A percentile compares a stretch with the other conserved stretches of the same genome.
These are phyloP conservation scores for Vimba vimba DNA, from an alignment of 2,113 vertebrate species.

Conservation along the genomic window DNA sequence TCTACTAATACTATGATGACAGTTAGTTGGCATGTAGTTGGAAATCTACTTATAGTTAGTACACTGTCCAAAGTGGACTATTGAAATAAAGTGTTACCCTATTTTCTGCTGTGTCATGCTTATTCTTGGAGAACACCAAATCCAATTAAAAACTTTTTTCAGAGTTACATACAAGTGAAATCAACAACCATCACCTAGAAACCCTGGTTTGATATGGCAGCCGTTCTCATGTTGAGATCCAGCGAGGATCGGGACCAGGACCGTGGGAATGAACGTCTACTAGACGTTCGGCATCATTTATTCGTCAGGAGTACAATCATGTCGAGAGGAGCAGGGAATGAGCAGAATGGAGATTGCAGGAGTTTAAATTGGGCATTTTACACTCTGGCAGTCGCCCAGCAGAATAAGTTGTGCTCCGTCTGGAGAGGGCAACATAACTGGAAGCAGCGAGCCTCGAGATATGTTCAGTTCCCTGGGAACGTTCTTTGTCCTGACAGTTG, in stretches of 20 bases:
- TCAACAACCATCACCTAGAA: not conserved
- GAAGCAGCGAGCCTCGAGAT: slow-evolving; percentile 63
- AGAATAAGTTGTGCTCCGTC: slow-evolving; percentile 70
- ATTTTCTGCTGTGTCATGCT: not conserved
- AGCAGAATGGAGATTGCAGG: slow-evolving; percentile 68
- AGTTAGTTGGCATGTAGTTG: too few species aligned
- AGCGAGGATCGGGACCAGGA: slow-evolving; percentile 26
- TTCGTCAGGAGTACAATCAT: slow-evolving; percentile 72
- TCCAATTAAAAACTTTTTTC: too few species aligned
- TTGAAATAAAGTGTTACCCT: too few species aligned
- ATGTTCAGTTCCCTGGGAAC: slow-evolving; percentile 70
- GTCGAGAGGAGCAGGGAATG: slow-evolving; percentile 71
- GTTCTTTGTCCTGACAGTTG: slow-evolving; percentile 44
- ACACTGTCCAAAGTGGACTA: too few species aligned
- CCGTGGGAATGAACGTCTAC: slow-evolving; percentile 48
- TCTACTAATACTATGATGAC: too few species aligned
- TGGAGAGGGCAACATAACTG: slow-evolving; percentile 66
- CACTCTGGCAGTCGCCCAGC: slow-evolving; percentile 75
- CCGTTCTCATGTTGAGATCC: not conserved
- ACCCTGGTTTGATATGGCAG: not conserved
- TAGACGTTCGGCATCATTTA: slow-evolving; percentile 71
- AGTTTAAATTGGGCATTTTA: slow-evolving; percentile 75
- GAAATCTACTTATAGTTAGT: too few species aligned
- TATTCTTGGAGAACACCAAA: not conserved
- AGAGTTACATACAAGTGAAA: not conserved